These are phyloP conservation scores for Telenomus remus DNA, from an alignment of 1,140 invertebrate species.

Conservation along the genomic window DNA sequence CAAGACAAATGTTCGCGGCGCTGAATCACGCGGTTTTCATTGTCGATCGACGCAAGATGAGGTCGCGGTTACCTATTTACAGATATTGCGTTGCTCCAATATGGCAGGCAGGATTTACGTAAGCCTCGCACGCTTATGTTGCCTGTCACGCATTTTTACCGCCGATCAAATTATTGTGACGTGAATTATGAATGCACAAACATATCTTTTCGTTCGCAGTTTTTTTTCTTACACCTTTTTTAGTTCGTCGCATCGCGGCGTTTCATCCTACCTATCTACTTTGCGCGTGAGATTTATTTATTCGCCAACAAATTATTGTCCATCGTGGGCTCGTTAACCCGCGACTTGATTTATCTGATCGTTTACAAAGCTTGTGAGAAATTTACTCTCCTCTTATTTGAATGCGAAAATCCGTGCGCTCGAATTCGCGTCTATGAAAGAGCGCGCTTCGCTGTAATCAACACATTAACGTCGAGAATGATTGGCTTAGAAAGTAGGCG, in stretches of 20 bases:
- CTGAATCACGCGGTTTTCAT: constrained; percentile 55
- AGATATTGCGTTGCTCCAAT: constrained; percentile 60
- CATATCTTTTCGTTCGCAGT: too few species aligned
- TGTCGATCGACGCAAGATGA: constrained; percentile 43
- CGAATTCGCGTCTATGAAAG: too few species aligned
- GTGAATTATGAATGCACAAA: constrained; percentile 8
- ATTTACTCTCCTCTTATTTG: neutral
- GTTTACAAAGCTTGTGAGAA: neutral
- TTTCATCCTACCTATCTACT: too few species aligned
- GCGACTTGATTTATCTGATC: neutral
- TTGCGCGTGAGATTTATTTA: constrained; percentile 6
- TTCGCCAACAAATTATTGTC: constrained; percentile 7
- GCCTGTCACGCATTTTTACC: constrained; percentile 47
- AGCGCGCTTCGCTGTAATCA: constrained; percentile 33
- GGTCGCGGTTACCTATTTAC: constrained; percentile 64
- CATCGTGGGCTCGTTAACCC: neutral
- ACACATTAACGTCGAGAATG: constrained; percentile 36
- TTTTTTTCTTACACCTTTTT: too few species aligned
- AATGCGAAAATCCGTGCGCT: too few species aligned
- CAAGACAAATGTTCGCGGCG: constrained; percentile 44
- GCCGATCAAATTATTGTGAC: constrained; percentile 41
- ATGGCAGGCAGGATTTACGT: constrained; percentile 57
- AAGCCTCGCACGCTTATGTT: constrained; percentile 49
- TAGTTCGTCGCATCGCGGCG: too few species aligned
- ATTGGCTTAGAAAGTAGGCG: too few species aligned